These are phyloP conservation scores for Yponomeuta cagnagella DNA, from an alignment of 2,888 invertebrate species.

Conservation along the genomic window DNA sequence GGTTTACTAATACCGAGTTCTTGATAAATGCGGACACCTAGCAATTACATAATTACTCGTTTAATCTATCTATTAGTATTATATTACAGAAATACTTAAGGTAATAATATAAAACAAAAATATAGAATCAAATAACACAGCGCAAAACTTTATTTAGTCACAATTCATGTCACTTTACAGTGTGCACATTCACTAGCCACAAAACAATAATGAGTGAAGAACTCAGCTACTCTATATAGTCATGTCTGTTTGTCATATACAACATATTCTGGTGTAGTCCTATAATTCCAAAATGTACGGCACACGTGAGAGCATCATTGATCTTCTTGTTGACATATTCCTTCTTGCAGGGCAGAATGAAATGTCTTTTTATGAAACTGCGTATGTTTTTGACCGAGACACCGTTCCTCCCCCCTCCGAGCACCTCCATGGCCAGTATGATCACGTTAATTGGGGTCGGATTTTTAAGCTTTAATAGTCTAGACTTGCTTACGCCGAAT, in stretches of 20 bases:
- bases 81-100: too few relatives aligned
- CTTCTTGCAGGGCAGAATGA: constrained; percentile 36
- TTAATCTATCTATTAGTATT: too few relatives aligned
- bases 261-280: constrained; percentile 32
- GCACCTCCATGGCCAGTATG: constrained; percentile 46
- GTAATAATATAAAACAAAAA: too few relatives aligned
- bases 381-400: constrained; percentile 37
- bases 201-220: background rate
- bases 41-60: too few relatives aligned
- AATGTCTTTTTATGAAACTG: constrained; percentile 39
- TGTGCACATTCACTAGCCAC: background rate
- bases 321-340: constrained; percentile 40
- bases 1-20: too few relatives aligned
- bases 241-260: constrained; percentile 28
- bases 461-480: constrained; percentile 22
- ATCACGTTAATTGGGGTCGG: constrained; percentile 42
- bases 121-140: background rate
- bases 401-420: constrained; percentile 32
- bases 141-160: background rate
- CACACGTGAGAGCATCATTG: constrained; percentile 33
- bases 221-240: background rate
- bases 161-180: background rate
- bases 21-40: too few relatives aligned
- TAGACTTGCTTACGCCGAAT: background rate
- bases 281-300: constrained; percentile 41